Base-by-base conservation (phyloP, 2,888 invertebrate species). In the Drymonia ruficornis region DNA sequence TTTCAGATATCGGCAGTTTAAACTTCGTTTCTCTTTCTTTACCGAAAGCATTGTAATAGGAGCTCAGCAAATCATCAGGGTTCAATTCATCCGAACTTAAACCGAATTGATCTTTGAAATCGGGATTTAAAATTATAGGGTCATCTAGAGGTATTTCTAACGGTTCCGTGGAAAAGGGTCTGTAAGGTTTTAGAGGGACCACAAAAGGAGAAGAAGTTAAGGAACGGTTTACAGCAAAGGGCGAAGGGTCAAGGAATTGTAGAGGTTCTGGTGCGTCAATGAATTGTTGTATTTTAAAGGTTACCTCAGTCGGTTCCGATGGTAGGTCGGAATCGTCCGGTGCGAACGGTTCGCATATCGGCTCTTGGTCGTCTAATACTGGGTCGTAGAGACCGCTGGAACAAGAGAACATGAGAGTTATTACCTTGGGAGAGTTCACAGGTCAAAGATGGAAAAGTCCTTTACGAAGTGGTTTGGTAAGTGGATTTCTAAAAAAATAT, bases 321-420 rank as follows among this genome's bases (percentile, higher is more conserved):
- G 77, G 82, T 66, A 72, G 87, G 84, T 83, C 87, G 80, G 80
- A 86, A 84, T 85, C 84, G 65, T 81, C 83, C 84, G 78, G 84
- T 70, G 87, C 86, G 80, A 80, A 80, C 67, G 76, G 71, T 60
- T 87, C 84, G 84, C 80, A 86, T 19, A 84, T 74, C 61, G 82
- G 81, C 75, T 89, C 89, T 70, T 76, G 80, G 58, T 90, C 86
- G 84, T 90, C 89, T 63, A 89, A 70, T 46, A 89, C 86, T 65
- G 87, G 87, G 72, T 89, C 89, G 87, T 90, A 89, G 50, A 86
- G 89, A 66, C 90, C 91, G 76, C 91, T 91, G 84, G 0, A 76
- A 81, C 61, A 74, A 72, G 52, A 47, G 40, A 46, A 28, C 44
- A 28, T 23, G 1, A 42, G 3, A 9, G 11, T 11, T 31, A 31